Percentiles rank a stretch among this genome's conserved stretches.
phyloP scores from a whole-genome alignment of 1,140 invertebrate species.

The Caenorhabditis tropicalis region DNA sequence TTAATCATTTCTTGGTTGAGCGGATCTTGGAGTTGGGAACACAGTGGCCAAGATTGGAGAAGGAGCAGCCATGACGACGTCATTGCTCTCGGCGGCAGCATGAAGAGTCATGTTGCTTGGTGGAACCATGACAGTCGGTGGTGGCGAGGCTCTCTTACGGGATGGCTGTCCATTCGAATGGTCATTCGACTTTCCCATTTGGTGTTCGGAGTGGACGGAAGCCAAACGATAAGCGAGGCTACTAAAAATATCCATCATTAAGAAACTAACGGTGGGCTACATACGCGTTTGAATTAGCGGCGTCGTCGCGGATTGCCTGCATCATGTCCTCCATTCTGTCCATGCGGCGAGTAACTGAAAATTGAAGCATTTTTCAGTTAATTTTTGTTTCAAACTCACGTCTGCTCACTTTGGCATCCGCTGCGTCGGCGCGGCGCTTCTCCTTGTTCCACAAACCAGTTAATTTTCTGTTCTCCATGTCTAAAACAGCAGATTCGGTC shows the following conservation, averaged over 20 bases:
- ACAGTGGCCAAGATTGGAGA: background rate
- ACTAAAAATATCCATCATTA: background rate
- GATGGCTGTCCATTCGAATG: background rate
- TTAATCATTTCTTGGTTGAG: background rate
- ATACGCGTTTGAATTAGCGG: background rate
- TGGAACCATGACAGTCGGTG: constrained; percentile 3
- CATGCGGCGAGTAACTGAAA: constrained; percentile 25
- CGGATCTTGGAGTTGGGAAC: background rate
- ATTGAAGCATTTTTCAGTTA: background rate
- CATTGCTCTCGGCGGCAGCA: background rate
- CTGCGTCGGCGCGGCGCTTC: background rate
- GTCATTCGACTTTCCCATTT: background rate
- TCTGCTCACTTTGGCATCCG: background rate
- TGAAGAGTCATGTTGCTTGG: background rate
- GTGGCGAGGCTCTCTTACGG: background rate
- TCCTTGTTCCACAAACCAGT: background rate
- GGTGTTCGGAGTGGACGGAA: background rate
- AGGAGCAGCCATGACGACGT: background rate
- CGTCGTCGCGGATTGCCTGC: background rate
- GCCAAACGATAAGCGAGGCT: background rate
- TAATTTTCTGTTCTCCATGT: constrained; percentile 8
- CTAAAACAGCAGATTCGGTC: background rate
- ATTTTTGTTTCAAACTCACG: background rate
- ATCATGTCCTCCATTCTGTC: background rate
- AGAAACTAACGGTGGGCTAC: background rate